Evolutionary conservation across 2,113 vertebrate genomes (phyloP).

Genomic region (Mus pahari): DNA sequence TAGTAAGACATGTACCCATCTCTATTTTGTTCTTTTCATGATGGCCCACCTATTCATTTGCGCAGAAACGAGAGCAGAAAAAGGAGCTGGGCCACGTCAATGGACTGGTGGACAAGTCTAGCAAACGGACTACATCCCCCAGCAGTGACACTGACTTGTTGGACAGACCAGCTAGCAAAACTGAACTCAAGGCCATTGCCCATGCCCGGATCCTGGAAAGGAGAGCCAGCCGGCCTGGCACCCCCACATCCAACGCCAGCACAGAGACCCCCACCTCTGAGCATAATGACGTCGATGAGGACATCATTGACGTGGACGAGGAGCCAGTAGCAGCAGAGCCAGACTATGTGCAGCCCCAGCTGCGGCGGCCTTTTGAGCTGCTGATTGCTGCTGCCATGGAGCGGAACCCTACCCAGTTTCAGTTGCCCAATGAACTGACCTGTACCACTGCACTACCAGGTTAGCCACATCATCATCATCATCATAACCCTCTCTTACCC

Average conservation of each 20-base stretch:
- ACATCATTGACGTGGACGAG: slow-evolving; percentile 96
- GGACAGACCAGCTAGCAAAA: slow-evolving; percentile 90
- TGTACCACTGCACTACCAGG: slow-evolving; percentile 99
- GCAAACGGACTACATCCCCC: slow-evolving; percentile 93
- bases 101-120: slow-evolving; percentile 92
- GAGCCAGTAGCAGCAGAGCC: slow-evolving; percentile 92
- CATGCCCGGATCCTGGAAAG: slow-evolving; percentile 96
- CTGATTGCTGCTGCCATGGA: slow-evolving; percentile 99
- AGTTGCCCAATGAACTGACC: slow-evolving; percentile 97
- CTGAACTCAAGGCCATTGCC: slow-evolving; percentile 90
- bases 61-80: slow-evolving; percentile 95
- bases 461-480: slow-evolving; percentile 75
- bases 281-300: slow-evolving; percentile 97
- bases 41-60: slow-evolving; percentile 75
- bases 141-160: slow-evolving; percentile 94
- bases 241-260: slow-evolving; percentile 96
- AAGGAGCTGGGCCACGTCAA: slow-evolving; percentile 95
- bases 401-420: slow-evolving; percentile 98
- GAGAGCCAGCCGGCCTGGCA: slow-evolving; percentile 94
- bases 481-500: neutral
- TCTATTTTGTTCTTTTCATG: slow-evolving; percentile 66
- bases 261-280: slow-evolving; percentile 96
- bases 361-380: slow-evolving; percentile 97
- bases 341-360: slow-evolving; percentile 90
- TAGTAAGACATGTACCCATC: slow-evolving; percentile 21